Percentiles rank a stretch among this genome's conserved stretches.
Conservation (phyloP, 2,888 invertebrate genomes). For the Pristionchus fissidentatus region DNA sequence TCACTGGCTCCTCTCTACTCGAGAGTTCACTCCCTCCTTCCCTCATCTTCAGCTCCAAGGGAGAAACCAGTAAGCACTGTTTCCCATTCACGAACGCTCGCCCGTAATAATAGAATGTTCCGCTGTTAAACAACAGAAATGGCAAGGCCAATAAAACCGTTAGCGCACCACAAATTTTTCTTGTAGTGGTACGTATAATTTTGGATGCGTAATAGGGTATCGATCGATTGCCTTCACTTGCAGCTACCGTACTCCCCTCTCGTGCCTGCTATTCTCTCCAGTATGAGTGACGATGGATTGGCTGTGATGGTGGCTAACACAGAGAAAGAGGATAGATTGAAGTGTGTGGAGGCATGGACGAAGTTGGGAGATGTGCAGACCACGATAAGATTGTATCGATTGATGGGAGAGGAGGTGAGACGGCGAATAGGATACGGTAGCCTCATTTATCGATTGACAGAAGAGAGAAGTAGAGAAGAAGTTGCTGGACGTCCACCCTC, state of each 20-base stretch:
- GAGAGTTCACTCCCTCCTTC: not conserved
- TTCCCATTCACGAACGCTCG: not conserved
- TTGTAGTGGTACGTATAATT: too few species aligned
- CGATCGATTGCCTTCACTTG: not conserved
- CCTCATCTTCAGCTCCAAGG: not conserved
- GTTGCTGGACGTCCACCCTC: not conserved
- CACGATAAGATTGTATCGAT: not conserved
- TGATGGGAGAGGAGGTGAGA: not conserved
- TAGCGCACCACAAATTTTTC: too few species aligned
- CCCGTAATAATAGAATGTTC: not conserved
- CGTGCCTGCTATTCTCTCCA: not conserved
- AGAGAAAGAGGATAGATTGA: not conserved
- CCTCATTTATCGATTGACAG: not conserved
- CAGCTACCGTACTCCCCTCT: constrained; percentile 31
- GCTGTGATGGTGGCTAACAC: not conserved
- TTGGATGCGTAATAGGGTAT: too few species aligned
- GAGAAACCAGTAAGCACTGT: not conserved
- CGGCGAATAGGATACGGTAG: not conserved
- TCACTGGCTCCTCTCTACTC: constrained; percentile 34
- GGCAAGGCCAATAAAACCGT: too few species aligned
- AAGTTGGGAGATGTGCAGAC: not conserved
- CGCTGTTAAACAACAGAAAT: too few species aligned
- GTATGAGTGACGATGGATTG: not conserved
- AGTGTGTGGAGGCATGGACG: not conserved
- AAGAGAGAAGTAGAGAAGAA: not conserved